A percentile compares a stretch with the other conserved stretches of the same genome.
phyloP scores from a whole-genome alignment of 2,113 vertebrate genomes.

The Craseonycteris thonglongyai region DNA sequence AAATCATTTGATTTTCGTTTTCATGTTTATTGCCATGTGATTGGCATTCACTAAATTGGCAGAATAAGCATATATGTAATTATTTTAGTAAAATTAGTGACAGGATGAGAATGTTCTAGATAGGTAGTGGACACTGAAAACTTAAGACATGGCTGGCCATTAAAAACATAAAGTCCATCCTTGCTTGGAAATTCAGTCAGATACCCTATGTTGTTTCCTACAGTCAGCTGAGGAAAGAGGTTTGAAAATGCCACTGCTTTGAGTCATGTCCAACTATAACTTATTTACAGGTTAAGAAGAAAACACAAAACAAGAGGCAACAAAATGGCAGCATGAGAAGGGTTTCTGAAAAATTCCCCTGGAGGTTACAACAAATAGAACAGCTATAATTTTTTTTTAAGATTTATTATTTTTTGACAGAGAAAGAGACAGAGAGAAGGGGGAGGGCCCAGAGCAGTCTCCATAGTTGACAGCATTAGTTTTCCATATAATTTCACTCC shows the following conservation, averaged over 20 bases:
- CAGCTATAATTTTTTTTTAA: too few species aligned
- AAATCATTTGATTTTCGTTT: neutral
- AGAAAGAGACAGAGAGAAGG: too few species aligned
- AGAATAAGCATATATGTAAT: neutral
- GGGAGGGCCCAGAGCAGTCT: too few species aligned
- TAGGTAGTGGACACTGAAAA: neutral
- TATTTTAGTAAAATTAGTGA: neutral
- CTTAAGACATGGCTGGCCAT: neutral
- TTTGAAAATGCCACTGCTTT: conserved; percentile 25
- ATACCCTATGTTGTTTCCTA: neutral
- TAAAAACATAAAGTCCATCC: neutral
- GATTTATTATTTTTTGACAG: too few species aligned
- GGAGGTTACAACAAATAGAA: too few species aligned
- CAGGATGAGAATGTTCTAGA: neutral
- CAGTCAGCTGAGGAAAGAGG: neutral
- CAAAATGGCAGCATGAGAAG: too few species aligned
- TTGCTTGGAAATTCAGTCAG: neutral
- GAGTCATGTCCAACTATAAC: neutral
- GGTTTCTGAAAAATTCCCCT: too few species aligned
- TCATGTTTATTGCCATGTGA: neutral
- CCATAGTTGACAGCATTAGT: too few species aligned
- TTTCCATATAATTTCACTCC: too few species aligned
- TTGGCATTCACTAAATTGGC: neutral
- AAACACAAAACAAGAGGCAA: too few species aligned
- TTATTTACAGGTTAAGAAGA: neutral